phyloP scores from a whole-genome alignment of 2,888 invertebrate genomes.

The Tetheella fluctuosa region DNA sequence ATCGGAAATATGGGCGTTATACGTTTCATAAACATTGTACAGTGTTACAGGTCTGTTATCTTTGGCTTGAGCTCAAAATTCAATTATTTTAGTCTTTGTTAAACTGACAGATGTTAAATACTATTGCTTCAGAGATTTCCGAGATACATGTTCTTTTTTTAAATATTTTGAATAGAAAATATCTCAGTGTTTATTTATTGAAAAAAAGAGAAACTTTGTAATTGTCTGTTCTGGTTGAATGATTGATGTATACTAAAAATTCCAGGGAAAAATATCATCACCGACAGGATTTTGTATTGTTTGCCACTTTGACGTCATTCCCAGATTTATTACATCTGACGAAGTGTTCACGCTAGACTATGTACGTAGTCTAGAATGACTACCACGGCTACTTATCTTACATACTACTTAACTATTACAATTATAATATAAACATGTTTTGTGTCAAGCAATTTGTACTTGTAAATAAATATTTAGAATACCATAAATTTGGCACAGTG shows the following conservation, averaged over 20 bases:
- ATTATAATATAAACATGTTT: no score
- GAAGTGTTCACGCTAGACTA: no score
- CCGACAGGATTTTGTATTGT: background rate
- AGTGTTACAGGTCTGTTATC: slow-evolving; percentile 46
- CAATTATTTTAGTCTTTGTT: slow-evolving; percentile 16
- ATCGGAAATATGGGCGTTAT: slow-evolving; percentile 51
- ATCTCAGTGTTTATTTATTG: background rate
- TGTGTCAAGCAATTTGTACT: no score
- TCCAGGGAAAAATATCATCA: background rate
- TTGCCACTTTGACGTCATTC: background rate
- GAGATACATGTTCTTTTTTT: slow-evolving; percentile 13
- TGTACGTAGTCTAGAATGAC: no score
- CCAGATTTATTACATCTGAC: no score
- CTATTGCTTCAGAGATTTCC: slow-evolving; percentile 9
- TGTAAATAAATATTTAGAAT: no score
- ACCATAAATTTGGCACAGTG: no score
- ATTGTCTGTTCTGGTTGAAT: background rate
- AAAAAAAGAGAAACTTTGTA: background rate
- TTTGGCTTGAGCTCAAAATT: slow-evolving; percentile 56
- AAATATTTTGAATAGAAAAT: background rate
- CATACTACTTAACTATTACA: no score
- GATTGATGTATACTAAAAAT: background rate
- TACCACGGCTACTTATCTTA: no score
- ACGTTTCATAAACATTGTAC: slow-evolving; percentile 47
- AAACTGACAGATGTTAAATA: slow-evolving; percentile 19